phyloP scores from a whole-genome alignment of 2,888 invertebrate genomes.

The Catocala nupta region DNA sequence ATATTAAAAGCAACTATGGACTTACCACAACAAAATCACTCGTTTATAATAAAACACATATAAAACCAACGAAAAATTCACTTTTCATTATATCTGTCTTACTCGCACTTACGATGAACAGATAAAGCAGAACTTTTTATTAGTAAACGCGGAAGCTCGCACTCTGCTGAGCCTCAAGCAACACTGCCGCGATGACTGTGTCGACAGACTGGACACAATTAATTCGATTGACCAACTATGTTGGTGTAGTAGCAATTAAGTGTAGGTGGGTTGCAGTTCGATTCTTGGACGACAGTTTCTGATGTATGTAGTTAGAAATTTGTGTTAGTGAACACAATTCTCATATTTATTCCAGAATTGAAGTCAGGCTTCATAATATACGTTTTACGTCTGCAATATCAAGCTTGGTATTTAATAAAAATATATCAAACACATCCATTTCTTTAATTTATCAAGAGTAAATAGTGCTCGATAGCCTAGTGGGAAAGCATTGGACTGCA shows the following conservation, averaged over 20 bases:
- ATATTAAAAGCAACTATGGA: background rate
- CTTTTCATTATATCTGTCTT: background rate
- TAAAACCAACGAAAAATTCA: constrained; percentile 5
- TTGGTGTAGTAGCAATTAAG: constrained; percentile 13
- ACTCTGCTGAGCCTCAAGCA: constrained; percentile 13
- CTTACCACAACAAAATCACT: background rate
- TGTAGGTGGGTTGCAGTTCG: constrained; percentile 2
- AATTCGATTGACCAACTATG: constrained; percentile 32
- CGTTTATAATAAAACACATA: background rate
- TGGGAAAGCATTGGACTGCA: too few relatives aligned
- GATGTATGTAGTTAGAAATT: too few relatives aligned
- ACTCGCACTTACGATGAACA: background rate
- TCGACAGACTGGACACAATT: constrained; percentile 36
- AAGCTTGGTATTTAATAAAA: too few relatives aligned
- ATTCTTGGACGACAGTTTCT: background rate
- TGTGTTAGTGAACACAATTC: too few relatives aligned
- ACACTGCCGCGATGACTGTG: constrained; percentile 23
- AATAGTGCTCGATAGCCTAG: too few relatives aligned
- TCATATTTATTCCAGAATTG: too few relatives aligned
- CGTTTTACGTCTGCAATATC: too few relatives aligned
- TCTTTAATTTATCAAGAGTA: too few relatives aligned
- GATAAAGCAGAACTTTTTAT: constrained; percentile 1
- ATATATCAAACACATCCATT: too few relatives aligned
- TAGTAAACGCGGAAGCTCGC: constrained; percentile 1
- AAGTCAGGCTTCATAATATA: too few relatives aligned